A percentile compares a stretch with the other conserved stretches of the same genome.
Conservation (phyloP, 1,140 invertebrate genomes). For the Drosophila tsacasi region DNA sequence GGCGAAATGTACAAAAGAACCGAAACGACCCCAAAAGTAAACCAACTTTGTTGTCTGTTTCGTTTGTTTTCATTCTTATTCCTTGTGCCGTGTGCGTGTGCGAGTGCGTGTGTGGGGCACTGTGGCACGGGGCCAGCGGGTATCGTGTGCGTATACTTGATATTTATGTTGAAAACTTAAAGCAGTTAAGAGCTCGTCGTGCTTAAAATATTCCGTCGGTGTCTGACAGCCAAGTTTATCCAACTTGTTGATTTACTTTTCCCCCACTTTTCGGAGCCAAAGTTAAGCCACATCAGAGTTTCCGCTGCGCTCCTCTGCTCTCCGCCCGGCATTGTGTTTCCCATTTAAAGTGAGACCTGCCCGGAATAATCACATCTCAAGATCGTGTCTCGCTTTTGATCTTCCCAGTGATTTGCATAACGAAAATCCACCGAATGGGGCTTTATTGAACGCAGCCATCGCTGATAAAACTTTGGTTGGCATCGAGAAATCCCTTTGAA, state of each 20-base stretch:
- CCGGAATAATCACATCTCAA: slow-evolving; percentile 61
- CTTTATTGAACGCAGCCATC: slow-evolving; percentile 18
- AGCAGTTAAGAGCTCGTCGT: slow-evolving; percentile 77
- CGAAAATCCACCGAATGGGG: slow-evolving; percentile 16
- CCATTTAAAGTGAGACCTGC: slow-evolving; percentile 58
- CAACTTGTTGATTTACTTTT: slow-evolving; percentile 80
- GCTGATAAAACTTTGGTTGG: slow-evolving; percentile 5
- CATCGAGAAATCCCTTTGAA: slow-evolving; percentile 6
- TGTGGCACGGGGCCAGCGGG: slow-evolving; percentile 13
- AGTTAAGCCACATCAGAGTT: slow-evolving; percentile 50
- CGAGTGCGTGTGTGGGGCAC: slow-evolving; percentile 4
- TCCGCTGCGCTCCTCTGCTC: background rate
- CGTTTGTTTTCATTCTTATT: slow-evolving; percentile 52
- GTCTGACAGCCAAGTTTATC: slow-evolving; percentile 66
- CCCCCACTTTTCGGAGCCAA: slow-evolving; percentile 36
- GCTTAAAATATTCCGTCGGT: slow-evolving; percentile 78
- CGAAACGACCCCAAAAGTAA: slow-evolving; percentile 52
- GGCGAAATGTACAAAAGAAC: slow-evolving; percentile 74
- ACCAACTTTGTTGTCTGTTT: slow-evolving; percentile 74
- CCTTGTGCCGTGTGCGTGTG: slow-evolving; percentile 38
- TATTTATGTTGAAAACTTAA: slow-evolving; percentile 83
- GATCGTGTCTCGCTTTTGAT: slow-evolving; percentile 64
- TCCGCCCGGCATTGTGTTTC: background rate
- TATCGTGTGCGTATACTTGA: slow-evolving; percentile 72
- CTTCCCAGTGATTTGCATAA: slow-evolving; percentile 42